Evolutionary conservation across 1,140 invertebrate genomes (phyloP), one percentile per base, ranked within the genome.

Genomic region (Heliconius hewitsoni): DNA sequence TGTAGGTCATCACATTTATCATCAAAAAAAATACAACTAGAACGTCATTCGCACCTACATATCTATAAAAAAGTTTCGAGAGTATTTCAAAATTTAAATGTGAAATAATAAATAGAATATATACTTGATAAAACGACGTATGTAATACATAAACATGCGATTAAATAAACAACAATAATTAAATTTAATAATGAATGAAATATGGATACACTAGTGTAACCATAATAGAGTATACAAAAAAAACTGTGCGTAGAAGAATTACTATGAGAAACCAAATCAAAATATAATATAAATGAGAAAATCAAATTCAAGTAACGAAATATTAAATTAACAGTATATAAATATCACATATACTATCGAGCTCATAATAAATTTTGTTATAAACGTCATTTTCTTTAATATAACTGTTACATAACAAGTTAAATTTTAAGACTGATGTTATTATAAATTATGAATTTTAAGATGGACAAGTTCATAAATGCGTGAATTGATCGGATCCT

Each of bases 401-500:
- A 60, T 23, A n/a, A 57, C n/a, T 57, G 55, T 60, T 60, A 60
- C 23, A 11, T 23, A 60, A 11, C n/a, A 55, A 55, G 52, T 55
- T 55, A 19, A 18, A 55, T 19, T 55, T 18, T 18, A 55, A 19
- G 5, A 57, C 19, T 57, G n/a, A 27, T 66, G 16, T 66, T 66
- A 66, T 11, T 66, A 66, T 16, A 13, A 39, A 1, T 39, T 2
- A 42, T 2, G 3, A 42, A 72, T n/a, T 72, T 72, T 39, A 66
- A 66, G 27, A 81, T 82, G 57, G 73, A 83, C 11, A 73, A 78
- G 39, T 79, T 87, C 82, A 94, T 80, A 94, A 87, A 86, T 92
- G 90, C 74, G 92, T 94, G 83, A 92, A 90, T 46, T 90, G 85
- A 83, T 93, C 85, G 8, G 91, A 93, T 84, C 79, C 85, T 60